These are phyloP conservation scores for Rosalia funebris DNA, from an alignment of 2,888 invertebrate species.

Conservation along the genomic window DNA sequence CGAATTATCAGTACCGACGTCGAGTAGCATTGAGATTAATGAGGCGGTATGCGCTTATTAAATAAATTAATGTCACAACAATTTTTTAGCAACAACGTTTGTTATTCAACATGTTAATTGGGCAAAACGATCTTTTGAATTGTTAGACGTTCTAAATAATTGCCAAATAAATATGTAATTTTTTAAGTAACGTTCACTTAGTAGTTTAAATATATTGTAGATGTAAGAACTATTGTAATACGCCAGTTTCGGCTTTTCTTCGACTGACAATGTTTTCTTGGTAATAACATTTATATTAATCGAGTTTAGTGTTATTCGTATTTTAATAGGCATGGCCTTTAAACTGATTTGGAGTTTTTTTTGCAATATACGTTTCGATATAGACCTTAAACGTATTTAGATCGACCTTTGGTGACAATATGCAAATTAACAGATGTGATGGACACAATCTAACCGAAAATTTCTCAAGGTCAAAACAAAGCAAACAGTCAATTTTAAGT, in stretches of 20 bases:
- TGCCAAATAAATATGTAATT: slow-evolving; percentile 6
- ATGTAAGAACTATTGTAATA: too few species aligned
- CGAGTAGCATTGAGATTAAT: not conserved
- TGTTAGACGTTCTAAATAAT: slow-evolving; percentile 17
- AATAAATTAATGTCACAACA: not conserved
- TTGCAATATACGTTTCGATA: not conserved
- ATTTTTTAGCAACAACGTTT: slow-evolving; percentile 9
- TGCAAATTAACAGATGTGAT: not conserved
- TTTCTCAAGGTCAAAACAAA: slow-evolving; percentile 1
- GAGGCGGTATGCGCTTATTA: not conserved
- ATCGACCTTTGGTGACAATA: not conserved
- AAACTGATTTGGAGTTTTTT: too few species aligned
- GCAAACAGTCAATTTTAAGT: not conserved
- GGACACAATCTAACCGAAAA: not conserved
- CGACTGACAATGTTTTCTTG: not conserved
- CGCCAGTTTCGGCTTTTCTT: too few species aligned
- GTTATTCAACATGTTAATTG: slow-evolving; percentile 16
- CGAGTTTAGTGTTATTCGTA: not conserved
- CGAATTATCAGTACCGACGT: not conserved
- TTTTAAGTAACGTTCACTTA: not conserved
- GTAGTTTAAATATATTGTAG: not conserved
- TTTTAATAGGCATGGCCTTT: not conserved
- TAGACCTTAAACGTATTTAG: not conserved
- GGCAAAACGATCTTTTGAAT: slow-evolving; percentile 10
- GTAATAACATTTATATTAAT: not conserved